Conservation (phyloP, 2,797 vertebrate species). For the Amniataba percoides region DNA sequence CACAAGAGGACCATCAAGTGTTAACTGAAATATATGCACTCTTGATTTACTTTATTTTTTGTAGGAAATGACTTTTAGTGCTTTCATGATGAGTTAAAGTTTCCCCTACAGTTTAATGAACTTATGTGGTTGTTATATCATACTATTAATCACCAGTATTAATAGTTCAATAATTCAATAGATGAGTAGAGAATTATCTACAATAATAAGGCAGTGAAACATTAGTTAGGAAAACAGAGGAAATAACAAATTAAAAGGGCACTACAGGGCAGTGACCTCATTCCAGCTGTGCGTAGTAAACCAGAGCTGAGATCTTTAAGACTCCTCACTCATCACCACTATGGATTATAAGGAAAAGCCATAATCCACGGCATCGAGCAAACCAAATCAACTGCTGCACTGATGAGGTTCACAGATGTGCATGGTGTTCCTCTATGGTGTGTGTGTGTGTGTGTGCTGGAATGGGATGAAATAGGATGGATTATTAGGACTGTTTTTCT, state of each 20-base stretch:
- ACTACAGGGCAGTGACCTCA: conserved; percentile 55
- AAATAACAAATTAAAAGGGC: conserved; percentile 19
- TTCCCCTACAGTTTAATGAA: not conserved
- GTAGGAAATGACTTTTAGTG: not conserved
- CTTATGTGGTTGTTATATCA: not conserved
- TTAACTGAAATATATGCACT: not conserved
- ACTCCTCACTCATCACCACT: conserved; percentile 69
- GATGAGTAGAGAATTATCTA: not conserved
- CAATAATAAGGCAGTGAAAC: conserved; percentile 8
- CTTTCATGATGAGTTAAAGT: not conserved
- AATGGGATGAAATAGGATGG: conserved; percentile 56
- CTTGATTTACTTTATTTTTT: not conserved
- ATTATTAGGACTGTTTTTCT: conserved; percentile 69
- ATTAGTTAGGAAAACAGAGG: conserved; percentile 27
- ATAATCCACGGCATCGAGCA: conserved; percentile 76
- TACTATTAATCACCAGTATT: not conserved
- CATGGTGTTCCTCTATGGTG: conserved; percentile 31
- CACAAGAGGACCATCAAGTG: not conserved
- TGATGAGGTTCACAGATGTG: conserved; percentile 78
- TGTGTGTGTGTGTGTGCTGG: conserved; percentile 47
- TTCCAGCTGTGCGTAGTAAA: conserved; percentile 69
- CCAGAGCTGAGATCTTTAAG: conserved; percentile 73
- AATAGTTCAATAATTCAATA: not conserved
- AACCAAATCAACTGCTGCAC: conserved; percentile 75
- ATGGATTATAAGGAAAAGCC: conserved; percentile 72